Conservation (phyloP, 1,140 invertebrate species). For the Lepidostoma basale region DNA sequence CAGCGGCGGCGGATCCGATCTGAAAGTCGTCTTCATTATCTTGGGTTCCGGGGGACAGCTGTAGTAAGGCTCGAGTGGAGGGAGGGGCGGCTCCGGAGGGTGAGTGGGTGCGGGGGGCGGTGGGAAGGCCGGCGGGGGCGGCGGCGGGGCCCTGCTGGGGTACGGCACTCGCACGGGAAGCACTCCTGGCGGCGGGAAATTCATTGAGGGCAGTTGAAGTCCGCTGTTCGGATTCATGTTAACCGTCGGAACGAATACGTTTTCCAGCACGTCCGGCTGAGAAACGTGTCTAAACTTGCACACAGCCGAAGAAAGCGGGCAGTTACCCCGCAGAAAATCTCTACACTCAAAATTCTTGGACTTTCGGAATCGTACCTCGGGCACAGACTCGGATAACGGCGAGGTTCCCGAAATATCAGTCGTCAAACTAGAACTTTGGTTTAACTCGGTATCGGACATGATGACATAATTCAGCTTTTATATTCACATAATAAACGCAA, state of each 20-base stretch:
- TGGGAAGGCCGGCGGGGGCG: neutral
- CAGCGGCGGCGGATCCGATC: neutral
- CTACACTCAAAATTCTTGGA: neutral
- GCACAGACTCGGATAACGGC: neutral
- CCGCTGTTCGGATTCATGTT: neutral
- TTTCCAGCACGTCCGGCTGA: neutral
- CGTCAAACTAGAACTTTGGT: neutral
- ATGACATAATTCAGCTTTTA: slow-evolving; percentile 5
- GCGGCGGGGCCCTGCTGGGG: neutral
- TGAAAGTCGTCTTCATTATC: too few relatives aligned
- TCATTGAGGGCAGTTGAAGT: neutral
- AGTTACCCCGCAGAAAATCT: neutral
- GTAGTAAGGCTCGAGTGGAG: neutral
- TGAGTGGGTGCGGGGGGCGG: neutral
- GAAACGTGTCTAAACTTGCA: neutral
- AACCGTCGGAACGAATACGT: neutral
- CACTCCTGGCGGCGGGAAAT: neutral
- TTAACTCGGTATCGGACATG: neutral
- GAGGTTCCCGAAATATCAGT: neutral
- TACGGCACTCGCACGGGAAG: neutral
- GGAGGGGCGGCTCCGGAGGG: neutral
- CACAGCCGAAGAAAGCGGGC: neutral
- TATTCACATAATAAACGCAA: too few relatives aligned
- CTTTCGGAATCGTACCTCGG: neutral
- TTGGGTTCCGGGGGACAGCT: neutral